Evolutionary conservation across 2,113 vertebrate species (phyloP).

Genomic region (Rousettus leschenaultii): DNA sequence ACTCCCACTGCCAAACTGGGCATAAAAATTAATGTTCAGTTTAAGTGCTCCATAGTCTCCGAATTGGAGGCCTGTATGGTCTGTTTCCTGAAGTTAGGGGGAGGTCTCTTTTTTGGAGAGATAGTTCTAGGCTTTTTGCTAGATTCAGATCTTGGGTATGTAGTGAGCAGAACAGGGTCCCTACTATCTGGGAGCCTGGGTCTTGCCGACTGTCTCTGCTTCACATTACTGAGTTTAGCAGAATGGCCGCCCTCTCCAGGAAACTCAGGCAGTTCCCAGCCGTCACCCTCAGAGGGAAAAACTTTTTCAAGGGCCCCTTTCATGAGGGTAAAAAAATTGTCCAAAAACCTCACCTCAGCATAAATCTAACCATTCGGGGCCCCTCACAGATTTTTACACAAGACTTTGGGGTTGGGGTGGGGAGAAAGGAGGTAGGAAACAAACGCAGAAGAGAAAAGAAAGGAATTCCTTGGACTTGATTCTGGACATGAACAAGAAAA

Average conservation of each 20-base stretch:
- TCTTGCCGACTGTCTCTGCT: neutral
- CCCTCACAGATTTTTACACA: neutral
- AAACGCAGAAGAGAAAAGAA: neutral
- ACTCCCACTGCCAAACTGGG: neutral
- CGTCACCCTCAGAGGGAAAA: slow-evolving; percentile 5
- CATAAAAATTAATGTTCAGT: neutral
- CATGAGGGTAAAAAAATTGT: neutral
- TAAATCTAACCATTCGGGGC: neutral
- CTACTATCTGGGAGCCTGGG: slow-evolving; percentile 14
- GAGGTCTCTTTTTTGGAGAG: neutral
- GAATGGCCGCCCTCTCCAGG: slow-evolving; percentile 21
- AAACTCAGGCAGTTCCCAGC: neutral
- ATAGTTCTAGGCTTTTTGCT: neutral
- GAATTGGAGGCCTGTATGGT: neutral
- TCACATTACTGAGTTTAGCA: slow-evolving; percentile 35
- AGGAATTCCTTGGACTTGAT: slow-evolving; percentile 20
- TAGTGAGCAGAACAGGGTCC: slow-evolving; percentile 28
- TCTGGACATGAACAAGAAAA: neutral
- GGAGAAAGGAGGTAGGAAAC: neutral
- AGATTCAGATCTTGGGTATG: neutral
- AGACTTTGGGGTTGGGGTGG: neutral
- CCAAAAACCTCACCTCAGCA: neutral
- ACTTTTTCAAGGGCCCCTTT: slow-evolving; percentile 62
- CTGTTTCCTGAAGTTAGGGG: neutral
- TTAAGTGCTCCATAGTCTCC: neutral